Evolutionary conservation across 2,797 vertebrate species (phyloP), one percentile per base, ranked within the genome.

Genomic region (Alcedo atthis): DNA sequence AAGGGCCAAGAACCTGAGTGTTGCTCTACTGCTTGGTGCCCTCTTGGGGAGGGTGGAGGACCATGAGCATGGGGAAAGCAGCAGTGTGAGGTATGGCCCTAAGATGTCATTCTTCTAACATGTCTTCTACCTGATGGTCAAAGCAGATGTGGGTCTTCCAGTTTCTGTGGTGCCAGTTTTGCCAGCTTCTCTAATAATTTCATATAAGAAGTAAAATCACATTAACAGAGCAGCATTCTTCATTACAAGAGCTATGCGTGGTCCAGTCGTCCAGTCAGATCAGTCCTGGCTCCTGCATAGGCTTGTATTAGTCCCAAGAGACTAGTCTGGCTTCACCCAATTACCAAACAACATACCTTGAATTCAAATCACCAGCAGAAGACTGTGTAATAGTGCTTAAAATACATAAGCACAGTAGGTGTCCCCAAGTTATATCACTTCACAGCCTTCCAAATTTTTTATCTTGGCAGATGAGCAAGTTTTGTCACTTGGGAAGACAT

Each of bases 401-500:
- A 90, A 71, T 70, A 35, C 19, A 68, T 53, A n/a, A 59, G 1
- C 70, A 53, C 21, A 20, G 28, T 67, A 86, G 35, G 32, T 73
- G 25, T 92, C 40, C 30, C 22, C 48, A 91, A n/a, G 83, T 92
- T 87, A 30, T 54, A 68, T 71, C 30, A 48, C 62, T 82, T 68
- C 2, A 5, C 42, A 75, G 55, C n/a, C 43, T 78, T 87, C 21
- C 24, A 81, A 76, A 40, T 62, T 45, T 74, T 91, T 87, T 76
- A 16, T 79, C 70, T 92, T 93, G 83, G 80, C 78, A 93, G 57
- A 45, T 45, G 63, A 81, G 53, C 21, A 67, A 67, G 12, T 84
- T 92, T 79, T 84, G 45, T 86, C 59, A 61, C 32, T 81, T 80
- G 49, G 64, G 64, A 90, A 92, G 83, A 92, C 9, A 28, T 42